A percentile compares a stretch with the other conserved stretches of the same genome.
Conservation (phyloP, 2,888 invertebrate species). For the Leptinotarsa tumamoca region DNA sequence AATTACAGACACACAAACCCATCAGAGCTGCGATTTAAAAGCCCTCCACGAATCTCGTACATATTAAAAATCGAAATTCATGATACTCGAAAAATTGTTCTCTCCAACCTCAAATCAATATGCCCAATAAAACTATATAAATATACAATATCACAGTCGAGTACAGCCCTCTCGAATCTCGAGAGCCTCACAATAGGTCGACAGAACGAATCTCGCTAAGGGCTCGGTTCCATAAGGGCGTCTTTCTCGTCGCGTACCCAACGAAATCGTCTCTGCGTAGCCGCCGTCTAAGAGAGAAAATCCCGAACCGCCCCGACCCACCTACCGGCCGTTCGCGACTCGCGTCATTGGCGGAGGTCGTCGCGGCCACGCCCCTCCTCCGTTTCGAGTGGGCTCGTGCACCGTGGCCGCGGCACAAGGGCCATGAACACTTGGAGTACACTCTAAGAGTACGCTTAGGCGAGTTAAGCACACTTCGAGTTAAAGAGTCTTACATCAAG, state of each 20-base stretch:
- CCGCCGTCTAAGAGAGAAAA: conserved; percentile 32
- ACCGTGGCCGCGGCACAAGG: conserved; percentile 64
- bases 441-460: conserved; percentile 68
- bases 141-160: conserved; percentile 66
- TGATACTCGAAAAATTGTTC: conserved; percentile 52
- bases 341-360: conserved; percentile 27
- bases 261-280: conserved; percentile 33
- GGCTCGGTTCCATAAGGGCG: conserved; percentile 44
- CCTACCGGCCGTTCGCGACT: conserved; percentile 25
- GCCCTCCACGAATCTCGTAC: conserved; percentile 37
- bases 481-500: conserved; percentile 69
- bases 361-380: conserved; percentile 30
- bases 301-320: conserved; percentile 13
- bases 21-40: conserved; percentile 29
- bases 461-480: conserved; percentile 69
- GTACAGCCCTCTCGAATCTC: conserved; percentile 58
- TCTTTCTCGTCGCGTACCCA: conserved; percentile 20
- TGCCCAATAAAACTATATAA: conserved; percentile 67
- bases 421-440: conserved; percentile 68
- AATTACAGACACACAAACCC: neutral
- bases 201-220: conserved; percentile 41
- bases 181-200: conserved; percentile 60
- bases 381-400: conserved; percentile 53
- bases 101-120: conserved; percentile 60
- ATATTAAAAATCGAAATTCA: conserved; percentile 44